Base-by-base conservation (phyloP, 2,113 vertebrate species). In the Tamias sibiricus region DNA sequence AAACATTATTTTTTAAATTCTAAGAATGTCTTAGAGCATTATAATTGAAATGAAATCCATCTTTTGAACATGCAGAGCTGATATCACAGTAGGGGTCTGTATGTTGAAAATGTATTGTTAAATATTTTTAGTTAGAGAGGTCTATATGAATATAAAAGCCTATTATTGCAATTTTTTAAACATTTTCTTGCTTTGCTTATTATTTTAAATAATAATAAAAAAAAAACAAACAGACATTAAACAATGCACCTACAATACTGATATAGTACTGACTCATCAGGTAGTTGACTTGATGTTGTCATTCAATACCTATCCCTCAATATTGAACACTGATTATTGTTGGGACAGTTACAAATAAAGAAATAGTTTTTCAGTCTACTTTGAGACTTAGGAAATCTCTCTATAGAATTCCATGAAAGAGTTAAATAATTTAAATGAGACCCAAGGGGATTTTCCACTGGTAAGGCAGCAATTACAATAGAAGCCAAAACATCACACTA, bases 341-440 rank as follows among this genome's bases (percentile, higher is more conserved):
- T 90, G 90, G 47, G 87, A 90, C 14, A 35, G 16, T 71, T 26
- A 28, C 75, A 94, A 59, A 66, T 66, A 54, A 37, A 64, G 26
- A 47, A 52, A 49, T 20, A 59, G 26, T 59, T 81, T 84, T 74
- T 94, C 94, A 79, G 6, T 47, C 88, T 82, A n/a, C 20, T 79
- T 88, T 68, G 87, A 93, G 49, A 82, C 19, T 52, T 82, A n/a
- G 42, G 62, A 87, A 88, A 59, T 19, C 5, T 64, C 49, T 64
- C 16, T 91, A 47, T 8, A 87, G 35, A 76, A 69, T 89, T n/a
- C 44, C 22, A 91, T 79, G 83, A 96, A 97, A 92, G 71, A 66
- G 90, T 92, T 96, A 92, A 97, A 72, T 3, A 80, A 42, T 92
- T 92, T 94, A 88, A 88, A 74, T 90, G 35, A 69, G 42, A 32